Conservation (phyloP, 2,888 invertebrate species). For the Oligia fasciuncula region DNA sequence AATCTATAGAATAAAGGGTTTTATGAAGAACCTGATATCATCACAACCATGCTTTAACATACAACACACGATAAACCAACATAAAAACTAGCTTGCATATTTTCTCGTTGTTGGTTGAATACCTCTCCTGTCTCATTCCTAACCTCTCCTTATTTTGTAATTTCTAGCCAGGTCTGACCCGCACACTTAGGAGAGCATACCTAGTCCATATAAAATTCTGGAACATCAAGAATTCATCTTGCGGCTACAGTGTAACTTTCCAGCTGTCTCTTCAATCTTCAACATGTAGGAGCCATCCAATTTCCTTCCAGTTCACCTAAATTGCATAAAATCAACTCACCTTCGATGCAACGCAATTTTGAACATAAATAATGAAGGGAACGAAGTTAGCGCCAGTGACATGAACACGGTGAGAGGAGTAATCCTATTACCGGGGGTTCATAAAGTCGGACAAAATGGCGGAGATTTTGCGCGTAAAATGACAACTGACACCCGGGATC, state of each 20-base stretch:
- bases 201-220: conserved; percentile 22
- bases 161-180: background rate
- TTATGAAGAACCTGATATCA: background rate
- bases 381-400: conserved; percentile 56
- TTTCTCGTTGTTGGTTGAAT: background rate
- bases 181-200: background rate
- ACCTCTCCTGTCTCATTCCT: too few relatives aligned
- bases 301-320: conserved; percentile 13
- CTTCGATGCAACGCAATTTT: conserved; percentile 52
- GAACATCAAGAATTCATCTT: conserved; percentile 32
- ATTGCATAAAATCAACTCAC: conserved; percentile 35
- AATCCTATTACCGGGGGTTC: conserved; percentile 63
- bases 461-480: conserved; percentile 55
- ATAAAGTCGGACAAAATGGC: conserved; percentile 58
- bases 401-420: conserved; percentile 51
- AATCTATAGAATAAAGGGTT: background rate
- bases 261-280: conserved; percentile 3
- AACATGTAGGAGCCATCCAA: background rate
- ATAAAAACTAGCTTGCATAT: background rate
- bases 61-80: background rate
- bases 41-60: background rate
- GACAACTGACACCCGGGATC: conserved; percentile 45
- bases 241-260: background rate
- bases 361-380: conserved; percentile 49
- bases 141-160: background rate